Evolutionary conservation across 2,888 invertebrate genomes (phyloP), one percentile per base, ranked within the genome.

Genomic region (Blastobasis lacticolella): DNA sequence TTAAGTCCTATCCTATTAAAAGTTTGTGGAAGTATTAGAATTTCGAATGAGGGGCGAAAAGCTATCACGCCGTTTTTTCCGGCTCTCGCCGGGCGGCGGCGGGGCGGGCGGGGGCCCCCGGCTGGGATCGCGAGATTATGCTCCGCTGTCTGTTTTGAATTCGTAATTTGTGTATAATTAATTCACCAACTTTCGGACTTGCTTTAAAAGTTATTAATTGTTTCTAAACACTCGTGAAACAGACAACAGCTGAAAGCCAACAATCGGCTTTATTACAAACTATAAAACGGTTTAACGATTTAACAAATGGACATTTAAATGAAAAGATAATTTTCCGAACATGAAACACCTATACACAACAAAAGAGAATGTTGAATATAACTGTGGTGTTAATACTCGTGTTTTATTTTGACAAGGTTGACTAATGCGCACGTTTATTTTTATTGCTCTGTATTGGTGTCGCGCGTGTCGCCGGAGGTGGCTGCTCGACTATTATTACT

Each of bases 1-100:
- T 84, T 78, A 82, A 86, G 78, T 82, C 77, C 78, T 79, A 86
- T 84, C 86, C 82, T 85, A 87, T 87, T 87, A 87, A 87, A 88
- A 88, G 83, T 88, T 87, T 81, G 77, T 64, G 69, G 71, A 84
- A 84, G 85, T 85, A 87, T 87, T 83, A 81, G 84, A 87, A 87
- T 83, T 84, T 77, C 74, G 80, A 84, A 86, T 81, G 82, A 86
- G 82, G 81, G 84, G 81, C 72, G 80, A 80, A 81, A 82, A 84
- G 83, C 84, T 79, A 84, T 83, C 79, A 75, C 73, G 75, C 74
- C 73, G 73, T 79, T 81, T 84, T 84, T 80, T 77, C 69, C 71
- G 62, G 56, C 57, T 58, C 71, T 71, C 72, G 75, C 75, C 67
- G 63, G 62, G 53, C 61, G 66, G 60, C 64, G 69, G 57, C 61